Conservation (phyloP, 2,888 invertebrate species). For the Coelopa pilipes region DNA sequence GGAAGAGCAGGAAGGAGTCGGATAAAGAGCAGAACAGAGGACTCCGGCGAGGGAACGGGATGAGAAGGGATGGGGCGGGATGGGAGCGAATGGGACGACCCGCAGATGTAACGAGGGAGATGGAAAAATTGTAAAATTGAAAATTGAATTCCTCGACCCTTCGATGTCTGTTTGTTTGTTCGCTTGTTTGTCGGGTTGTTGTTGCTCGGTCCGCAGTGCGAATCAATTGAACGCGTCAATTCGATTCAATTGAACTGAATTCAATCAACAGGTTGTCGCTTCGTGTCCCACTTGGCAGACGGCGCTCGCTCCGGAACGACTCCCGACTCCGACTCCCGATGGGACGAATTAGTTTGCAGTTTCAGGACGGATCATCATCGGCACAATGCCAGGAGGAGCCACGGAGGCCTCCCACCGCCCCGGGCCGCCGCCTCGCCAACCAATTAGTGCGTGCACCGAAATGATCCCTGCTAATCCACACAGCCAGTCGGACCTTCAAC, state of each 20-base stretch:
- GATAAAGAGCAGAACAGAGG: too few species aligned
- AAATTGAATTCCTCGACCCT: background rate
- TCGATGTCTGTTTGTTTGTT: too few species aligned
- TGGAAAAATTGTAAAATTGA: too few species aligned
- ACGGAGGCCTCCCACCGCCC: too few species aligned
- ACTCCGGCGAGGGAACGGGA: background rate
- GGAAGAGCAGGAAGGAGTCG: background rate
- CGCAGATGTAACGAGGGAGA: background rate
- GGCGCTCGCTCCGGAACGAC: background rate
- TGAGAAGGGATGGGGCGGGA: background rate
- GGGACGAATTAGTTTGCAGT: background rate
- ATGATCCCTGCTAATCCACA: too few species aligned
- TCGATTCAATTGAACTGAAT: constrained; percentile 47
- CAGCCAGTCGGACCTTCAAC: background rate
- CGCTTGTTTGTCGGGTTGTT: too few species aligned
- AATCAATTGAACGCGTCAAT: constrained; percentile 40
- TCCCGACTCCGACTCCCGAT: background rate
- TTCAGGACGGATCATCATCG: background rate
- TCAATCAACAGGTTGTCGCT: constrained; percentile 44
- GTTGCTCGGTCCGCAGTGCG: background rate
- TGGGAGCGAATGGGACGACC: background rate
- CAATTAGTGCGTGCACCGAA: too few species aligned
- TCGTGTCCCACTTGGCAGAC: background rate
- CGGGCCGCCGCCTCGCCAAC: too few species aligned
- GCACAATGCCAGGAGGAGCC: too few species aligned